Conservation (phyloP, 2,113 vertebrate species). For the Thymallus thymallus region DNA sequence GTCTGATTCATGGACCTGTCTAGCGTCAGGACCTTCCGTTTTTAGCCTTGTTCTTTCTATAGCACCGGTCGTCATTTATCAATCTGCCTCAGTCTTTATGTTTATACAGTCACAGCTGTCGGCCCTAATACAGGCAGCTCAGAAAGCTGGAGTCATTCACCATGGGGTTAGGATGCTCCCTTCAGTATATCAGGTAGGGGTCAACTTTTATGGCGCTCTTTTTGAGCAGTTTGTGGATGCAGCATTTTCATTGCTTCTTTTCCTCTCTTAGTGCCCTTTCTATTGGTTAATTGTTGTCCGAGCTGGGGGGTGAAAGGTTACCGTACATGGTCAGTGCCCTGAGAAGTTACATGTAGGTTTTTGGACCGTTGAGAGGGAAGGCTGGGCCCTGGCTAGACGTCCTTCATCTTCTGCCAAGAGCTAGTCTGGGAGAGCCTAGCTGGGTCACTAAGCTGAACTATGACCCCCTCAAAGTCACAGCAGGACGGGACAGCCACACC, state of each 20-base stretch:
- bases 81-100: background rate
- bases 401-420: background rate
- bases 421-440: background rate
- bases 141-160: conserved; percentile 31
- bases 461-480: too few relatives aligned
- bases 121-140: conserved; percentile 3
- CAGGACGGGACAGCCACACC: conserved; percentile 1
- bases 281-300: background rate
- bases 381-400: background rate
- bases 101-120: conserved; percentile 1
- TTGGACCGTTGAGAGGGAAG: background rate
- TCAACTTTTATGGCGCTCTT: too few relatives aligned
- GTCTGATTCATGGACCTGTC: conserved; percentile 33
- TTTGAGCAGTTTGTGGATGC: too few relatives aligned
- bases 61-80: background rate
- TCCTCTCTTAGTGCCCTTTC: conserved; percentile 36
- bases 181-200: too few relatives aligned
- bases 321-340: background rate
- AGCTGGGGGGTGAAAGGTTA: background rate
- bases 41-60: background rate
- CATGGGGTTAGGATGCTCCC: too few relatives aligned
- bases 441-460: background rate
- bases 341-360: background rate
- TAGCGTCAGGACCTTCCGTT: background rate
- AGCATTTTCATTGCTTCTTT: conserved; percentile 19